Evolutionary conservation across 2,113 vertebrate species (phyloP), one percentile per base, ranked within the genome.

Genomic region (Erinaceus europaeus): DNA sequence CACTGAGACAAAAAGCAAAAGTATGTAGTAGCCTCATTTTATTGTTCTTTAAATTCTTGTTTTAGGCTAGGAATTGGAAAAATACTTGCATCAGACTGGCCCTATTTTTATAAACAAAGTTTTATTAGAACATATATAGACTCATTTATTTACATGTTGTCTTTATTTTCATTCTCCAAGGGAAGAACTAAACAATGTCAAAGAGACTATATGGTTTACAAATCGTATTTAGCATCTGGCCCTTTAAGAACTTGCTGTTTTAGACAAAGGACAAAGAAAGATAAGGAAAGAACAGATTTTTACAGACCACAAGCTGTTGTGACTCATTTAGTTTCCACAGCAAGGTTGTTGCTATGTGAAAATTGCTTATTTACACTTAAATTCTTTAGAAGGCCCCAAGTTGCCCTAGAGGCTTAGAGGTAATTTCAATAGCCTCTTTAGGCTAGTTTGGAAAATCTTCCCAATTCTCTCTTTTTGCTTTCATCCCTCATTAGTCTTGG

Each of bases 341-440:
- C 92, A 93, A 93, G 53, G 57, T 92, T 95, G 62, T 88, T 93
- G 90, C 93, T 87, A 90, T 94, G 92, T 81, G 84, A 90, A 95
- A 95, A 89, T 79, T 91, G 71, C 85, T 94, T 92, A 94, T 94
- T 94, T 95, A 84, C 92, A 89, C 55, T 90, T 82, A 83, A 83
- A 64, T 68, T 94, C 83, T 93, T 93, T 72, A 95, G 77, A 95
- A 94, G 53, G 34, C 27, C 12, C 10, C 48, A 92, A 80, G 69
- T 68, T 91, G 29, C 69, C 71, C 12, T 65, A 84, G 50, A 82
- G 74, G n/a, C 38, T 79, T 85, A 86, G 8, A 90, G 83, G 77
- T 69, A 50, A 93, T 87, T 88, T 89, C 86, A 93, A 94, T 82
- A 82, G 32, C 68, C 86, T 90, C 90, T 92, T 91, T 84, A 89